Conservation (phyloP, 2,888 invertebrate genomes). For the Junonia oenone region DNA sequence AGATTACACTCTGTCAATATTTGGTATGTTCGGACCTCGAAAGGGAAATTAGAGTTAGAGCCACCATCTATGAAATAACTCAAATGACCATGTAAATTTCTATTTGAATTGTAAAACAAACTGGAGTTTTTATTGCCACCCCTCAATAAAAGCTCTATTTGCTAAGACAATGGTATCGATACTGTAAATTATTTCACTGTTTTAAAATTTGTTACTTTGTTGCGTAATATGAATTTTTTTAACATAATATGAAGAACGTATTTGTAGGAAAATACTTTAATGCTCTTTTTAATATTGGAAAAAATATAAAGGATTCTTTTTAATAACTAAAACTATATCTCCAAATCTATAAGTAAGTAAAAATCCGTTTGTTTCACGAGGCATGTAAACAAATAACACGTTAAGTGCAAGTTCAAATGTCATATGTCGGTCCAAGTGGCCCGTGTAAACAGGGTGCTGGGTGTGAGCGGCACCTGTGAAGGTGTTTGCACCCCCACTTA, state of each 20-base stretch:
- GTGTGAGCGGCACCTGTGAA: conserved; percentile 62
- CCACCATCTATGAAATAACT: conserved; percentile 20
- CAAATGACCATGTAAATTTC: conserved; percentile 29
- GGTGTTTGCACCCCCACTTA: conserved; percentile 72
- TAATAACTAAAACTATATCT: no score
- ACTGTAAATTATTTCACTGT: not conserved
- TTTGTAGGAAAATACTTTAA: no score
- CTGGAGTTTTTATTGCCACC: not conserved
- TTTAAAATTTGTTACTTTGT: not conserved
- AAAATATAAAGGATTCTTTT: no score
- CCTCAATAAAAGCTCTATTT: not conserved
- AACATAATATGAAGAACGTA: no score
- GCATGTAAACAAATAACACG: conserved; percentile 2
- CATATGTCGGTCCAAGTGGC: conserved; percentile 50
- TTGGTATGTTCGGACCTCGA: conserved; percentile 42
- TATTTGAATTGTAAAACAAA: conserved; percentile 25
- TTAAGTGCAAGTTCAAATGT: conserved; percentile 48
- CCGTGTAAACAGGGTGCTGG: conserved; percentile 54
- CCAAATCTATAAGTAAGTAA: not conserved
- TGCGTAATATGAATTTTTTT: no score
- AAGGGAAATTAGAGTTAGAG: conserved; percentile 24
- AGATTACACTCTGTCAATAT: conserved; percentile 76
- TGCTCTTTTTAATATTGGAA: no score
- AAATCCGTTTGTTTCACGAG: not conserved
- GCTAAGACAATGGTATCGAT: not conserved